Evolutionary conservation across 37 sponge, comb jelly and placozoan species (phyloP).

Genomic region (Chondrosia reniformis): DNA sequence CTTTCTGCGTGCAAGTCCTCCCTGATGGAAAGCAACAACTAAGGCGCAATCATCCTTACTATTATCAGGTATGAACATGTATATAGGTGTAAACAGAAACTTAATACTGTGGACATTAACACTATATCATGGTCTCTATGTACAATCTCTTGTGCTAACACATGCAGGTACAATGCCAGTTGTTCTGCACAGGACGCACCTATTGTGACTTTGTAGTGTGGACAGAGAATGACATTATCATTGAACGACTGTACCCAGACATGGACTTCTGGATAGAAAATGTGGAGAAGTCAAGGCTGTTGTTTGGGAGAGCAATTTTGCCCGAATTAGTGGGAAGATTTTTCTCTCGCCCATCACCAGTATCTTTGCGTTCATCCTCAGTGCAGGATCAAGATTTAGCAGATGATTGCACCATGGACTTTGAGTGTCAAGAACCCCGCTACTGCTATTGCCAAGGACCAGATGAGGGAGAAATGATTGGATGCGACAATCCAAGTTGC

Average conservation of each 20-base stretch:
- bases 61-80: background rate
- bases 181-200: conserved; percentile 1
- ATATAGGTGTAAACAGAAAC: no score
- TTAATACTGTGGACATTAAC: no score
- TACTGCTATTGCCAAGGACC: conserved; percentile 48
- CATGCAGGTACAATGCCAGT: conserved; percentile 39
- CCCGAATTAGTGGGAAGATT: conserved; percentile 57
- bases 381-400: background rate
- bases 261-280: background rate
- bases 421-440: background rate
- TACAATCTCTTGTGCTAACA: background rate
- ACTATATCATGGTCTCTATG: background rate
- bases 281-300: background rate
- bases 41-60: background rate
- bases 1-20: conserved; percentile 23
- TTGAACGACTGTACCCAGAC: background rate
- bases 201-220: conserved; percentile 43
- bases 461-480: conserved; percentile 49
- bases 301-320: background rate
- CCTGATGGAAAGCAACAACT: background rate
- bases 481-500: conserved; percentile 47
- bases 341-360: conserved; percentile 18
- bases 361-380: background rate
- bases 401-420: background rate
- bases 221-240: conserved; percentile 8